A percentile compares a stretch with the other conserved stretches of the same genome.
phyloP scores from a whole-genome alignment of 2,888 invertebrate genomes.

The Phalangium opilio region DNA sequence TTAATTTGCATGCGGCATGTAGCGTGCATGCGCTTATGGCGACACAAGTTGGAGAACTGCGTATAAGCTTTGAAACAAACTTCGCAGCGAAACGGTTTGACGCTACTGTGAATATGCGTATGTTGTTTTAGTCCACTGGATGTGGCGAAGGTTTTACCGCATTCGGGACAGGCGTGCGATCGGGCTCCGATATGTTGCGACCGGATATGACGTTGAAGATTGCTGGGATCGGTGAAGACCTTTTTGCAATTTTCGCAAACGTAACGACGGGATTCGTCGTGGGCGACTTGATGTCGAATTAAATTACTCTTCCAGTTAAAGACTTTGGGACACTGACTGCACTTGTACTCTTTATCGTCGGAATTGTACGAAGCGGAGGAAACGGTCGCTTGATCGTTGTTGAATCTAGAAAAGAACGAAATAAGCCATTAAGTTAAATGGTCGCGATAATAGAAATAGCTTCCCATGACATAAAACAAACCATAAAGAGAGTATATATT shows the following conservation, averaged over 20 bases:
- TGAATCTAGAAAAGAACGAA: too few relatives aligned
- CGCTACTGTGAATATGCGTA: slow-evolving; percentile 94
- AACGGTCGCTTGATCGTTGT: too few relatives aligned
- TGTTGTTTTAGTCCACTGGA: slow-evolving; percentile 97
- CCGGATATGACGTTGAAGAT: slow-evolving; percentile 90
- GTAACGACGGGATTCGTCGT: slow-evolving; percentile 59
- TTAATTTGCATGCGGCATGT: slow-evolving; percentile 86
- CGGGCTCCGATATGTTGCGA: slow-evolving; percentile 89
- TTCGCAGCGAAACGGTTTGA: slow-evolving; percentile 76
- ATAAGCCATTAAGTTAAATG: too few relatives aligned
- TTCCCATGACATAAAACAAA: too few relatives aligned
- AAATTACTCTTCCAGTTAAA: slow-evolving; percentile 67
- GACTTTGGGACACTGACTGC: slow-evolving; percentile 66
- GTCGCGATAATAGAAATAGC: too few relatives aligned
- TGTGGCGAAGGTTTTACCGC: slow-evolving; percentile 96
- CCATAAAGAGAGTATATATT: too few relatives aligned
- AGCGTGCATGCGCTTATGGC: slow-evolving; percentile 98
- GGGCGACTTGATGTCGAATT: slow-evolving; percentile 62
- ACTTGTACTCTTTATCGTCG: slow-evolving; percentile 46
- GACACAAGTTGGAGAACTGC: slow-evolving; percentile 96
- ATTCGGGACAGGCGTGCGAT: slow-evolving; percentile 92
- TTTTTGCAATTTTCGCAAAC: slow-evolving; percentile 71
- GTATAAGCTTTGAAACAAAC: slow-evolving; percentile 97
- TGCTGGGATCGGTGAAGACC: slow-evolving; percentile 91
- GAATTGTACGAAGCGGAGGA: too few relatives aligned